These are phyloP conservation scores for Sarcophaga rosellei DNA, from an alignment of 2,888 invertebrate species.

Conservation along the genomic window DNA sequence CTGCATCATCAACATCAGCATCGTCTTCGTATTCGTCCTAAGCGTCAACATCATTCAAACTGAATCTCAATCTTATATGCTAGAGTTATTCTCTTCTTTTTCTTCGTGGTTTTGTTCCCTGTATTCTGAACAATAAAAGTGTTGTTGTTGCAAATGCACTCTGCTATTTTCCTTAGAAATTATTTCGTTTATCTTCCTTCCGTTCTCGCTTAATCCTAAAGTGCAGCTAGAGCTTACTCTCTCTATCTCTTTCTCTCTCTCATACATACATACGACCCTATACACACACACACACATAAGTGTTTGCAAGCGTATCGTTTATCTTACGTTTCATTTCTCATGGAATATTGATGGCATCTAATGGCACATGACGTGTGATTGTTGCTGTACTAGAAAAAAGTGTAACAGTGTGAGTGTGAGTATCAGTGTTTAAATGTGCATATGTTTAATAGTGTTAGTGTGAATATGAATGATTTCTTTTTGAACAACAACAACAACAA, in stretches of 20 bases:
- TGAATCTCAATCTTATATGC: too few species aligned
- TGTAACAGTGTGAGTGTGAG: neutral
- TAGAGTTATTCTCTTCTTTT: too few species aligned
- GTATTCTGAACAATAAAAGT: too few species aligned
- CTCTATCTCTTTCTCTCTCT: too few species aligned
- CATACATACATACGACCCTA: too few species aligned
- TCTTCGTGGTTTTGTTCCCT: too few species aligned
- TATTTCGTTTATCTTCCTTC: neutral
- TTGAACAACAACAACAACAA: neutral
- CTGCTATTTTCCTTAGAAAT: neutral
- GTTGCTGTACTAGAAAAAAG: neutral
- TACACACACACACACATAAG: too few species aligned
- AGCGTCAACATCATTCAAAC: too few species aligned
- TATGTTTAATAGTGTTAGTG: neutral
- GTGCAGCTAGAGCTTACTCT: too few species aligned
- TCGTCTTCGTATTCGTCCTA: too few species aligned
- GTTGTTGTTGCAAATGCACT: neutral
- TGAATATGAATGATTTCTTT: neutral
- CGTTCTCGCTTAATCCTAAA: neutral
- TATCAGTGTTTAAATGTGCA: too few species aligned
- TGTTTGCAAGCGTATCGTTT: neutral
- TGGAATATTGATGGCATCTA: conserved; percentile 52
- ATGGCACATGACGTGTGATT: conserved; percentile 49
- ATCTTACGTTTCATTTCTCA: conserved; percentile 16
- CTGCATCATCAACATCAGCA: too few species aligned